phyloP scores from a whole-genome alignment of 2,113 vertebrate genomes.

The Sakesphorus luctuosus region DNA sequence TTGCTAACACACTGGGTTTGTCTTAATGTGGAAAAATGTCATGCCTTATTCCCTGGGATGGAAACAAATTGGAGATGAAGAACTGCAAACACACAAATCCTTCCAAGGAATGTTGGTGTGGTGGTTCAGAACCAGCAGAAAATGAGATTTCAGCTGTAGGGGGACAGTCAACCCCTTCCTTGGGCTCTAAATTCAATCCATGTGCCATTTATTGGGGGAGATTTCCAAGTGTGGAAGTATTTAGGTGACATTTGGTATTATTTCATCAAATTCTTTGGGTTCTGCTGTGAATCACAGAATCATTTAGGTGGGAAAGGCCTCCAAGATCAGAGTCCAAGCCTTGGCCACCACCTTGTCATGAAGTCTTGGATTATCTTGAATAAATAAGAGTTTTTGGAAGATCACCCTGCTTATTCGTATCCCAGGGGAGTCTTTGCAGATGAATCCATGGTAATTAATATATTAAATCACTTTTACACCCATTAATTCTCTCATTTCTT shows the following conservation, averaged over 20 bases:
- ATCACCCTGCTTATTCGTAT: neutral
- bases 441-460: neutral
- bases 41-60: neutral
- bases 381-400: neutral
- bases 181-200: neutral
- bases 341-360: neutral
- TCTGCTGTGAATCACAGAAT: neutral
- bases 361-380: neutral
- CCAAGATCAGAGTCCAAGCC: neutral
- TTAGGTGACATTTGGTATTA: neutral
- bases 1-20: conserved; percentile 63
- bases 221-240: neutral
- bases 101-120: neutral
- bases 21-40: conserved; percentile 67
- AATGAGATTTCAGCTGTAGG: neutral
- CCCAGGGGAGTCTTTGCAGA: neutral
- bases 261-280: neutral
- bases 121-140: neutral
- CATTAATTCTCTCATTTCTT: neutral
- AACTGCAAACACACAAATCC: conserved; percentile 28
- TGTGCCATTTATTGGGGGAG: neutral
- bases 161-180: neutral
- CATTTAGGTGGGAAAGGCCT: neutral
- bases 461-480: neutral
- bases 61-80: conserved; percentile 50